Evolutionary conservation across 2,797 vertebrate species (phyloP).

Genomic region (Perodicticus potto): DNA sequence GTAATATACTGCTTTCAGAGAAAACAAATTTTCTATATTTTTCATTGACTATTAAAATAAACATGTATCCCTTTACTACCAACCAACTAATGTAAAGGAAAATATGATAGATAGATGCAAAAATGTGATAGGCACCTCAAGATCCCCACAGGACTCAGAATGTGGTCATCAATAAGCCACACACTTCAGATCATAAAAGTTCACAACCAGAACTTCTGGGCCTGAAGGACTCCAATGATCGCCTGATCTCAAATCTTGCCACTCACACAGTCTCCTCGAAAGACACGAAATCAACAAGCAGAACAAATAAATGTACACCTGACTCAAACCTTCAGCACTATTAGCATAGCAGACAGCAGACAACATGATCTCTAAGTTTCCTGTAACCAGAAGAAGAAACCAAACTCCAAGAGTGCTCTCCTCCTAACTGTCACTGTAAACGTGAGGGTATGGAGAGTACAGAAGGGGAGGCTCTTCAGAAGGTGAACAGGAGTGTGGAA

Average conservation of each 20-base stretch:
- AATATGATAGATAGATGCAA: background rate
- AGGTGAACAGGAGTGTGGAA: background rate
- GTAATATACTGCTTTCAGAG: background rate
- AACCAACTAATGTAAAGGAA: slow-evolving; percentile 43
- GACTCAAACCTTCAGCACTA: slow-evolving; percentile 21
- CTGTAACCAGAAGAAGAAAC: slow-evolving; percentile 26
- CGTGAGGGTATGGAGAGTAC: too few relatives aligned
- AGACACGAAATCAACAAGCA: background rate
- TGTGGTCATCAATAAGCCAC: background rate
- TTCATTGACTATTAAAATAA: slow-evolving; percentile 24
- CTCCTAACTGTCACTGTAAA: background rate
- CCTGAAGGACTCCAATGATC: background rate
- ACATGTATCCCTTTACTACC: slow-evolving; percentile 11
- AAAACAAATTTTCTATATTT: slow-evolving; percentile 14
- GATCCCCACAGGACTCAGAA: background rate
- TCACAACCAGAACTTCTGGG: background rate
- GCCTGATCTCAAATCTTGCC: background rate
- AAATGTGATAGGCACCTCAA: background rate
- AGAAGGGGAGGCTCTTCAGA: background rate
- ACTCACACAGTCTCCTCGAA: background rate
- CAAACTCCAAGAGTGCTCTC: slow-evolving; percentile 13
- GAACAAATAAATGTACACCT: background rate
- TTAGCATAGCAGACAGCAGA: background rate
- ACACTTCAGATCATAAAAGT: background rate
- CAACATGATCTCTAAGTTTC: background rate